These are phyloP conservation scores for Anodontia alba DNA, from an alignment of 2,888 invertebrate species.

Conservation along the genomic window DNA sequence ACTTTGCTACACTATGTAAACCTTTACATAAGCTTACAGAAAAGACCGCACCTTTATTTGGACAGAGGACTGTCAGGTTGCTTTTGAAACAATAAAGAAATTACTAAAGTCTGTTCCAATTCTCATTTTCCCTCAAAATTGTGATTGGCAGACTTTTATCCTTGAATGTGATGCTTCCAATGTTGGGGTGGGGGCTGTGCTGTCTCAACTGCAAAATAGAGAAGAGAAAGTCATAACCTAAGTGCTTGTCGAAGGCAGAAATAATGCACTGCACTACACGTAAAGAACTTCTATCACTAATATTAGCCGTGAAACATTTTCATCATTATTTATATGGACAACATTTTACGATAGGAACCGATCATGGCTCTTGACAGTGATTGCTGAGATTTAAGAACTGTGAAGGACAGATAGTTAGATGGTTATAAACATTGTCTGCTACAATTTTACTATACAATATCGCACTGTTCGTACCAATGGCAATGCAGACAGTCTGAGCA, in stretches of 20 bases:
- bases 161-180: constrained; percentile 38
- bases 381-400: neutral
- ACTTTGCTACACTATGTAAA: constrained; percentile 54
- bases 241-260: constrained; percentile 31
- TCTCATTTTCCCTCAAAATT: neutral
- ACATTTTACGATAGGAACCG: constrained; percentile 24
- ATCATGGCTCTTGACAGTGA: constrained; percentile 49
- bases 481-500: no score
- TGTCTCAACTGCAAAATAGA: constrained; percentile 41
- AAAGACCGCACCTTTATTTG: constrained; percentile 37
- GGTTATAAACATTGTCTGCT: no score
- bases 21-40: constrained; percentile 49
- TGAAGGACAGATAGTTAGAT: no score
- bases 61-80: constrained; percentile 31
- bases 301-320: constrained; percentile 40
- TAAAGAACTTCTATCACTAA: constrained; percentile 44
- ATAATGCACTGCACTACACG: constrained; percentile 41
- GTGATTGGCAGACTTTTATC: neutral
- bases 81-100: neutral
- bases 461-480: no score
- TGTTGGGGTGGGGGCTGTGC: constrained; percentile 29
- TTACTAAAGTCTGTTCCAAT: neutral
- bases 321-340: constrained; percentile 47
- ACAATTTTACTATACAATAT: no score
- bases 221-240: constrained; percentile 33